Base-by-base conservation (phyloP, 2,797 vertebrate genomes). In the Acipenser oxyrinchus region DNA sequence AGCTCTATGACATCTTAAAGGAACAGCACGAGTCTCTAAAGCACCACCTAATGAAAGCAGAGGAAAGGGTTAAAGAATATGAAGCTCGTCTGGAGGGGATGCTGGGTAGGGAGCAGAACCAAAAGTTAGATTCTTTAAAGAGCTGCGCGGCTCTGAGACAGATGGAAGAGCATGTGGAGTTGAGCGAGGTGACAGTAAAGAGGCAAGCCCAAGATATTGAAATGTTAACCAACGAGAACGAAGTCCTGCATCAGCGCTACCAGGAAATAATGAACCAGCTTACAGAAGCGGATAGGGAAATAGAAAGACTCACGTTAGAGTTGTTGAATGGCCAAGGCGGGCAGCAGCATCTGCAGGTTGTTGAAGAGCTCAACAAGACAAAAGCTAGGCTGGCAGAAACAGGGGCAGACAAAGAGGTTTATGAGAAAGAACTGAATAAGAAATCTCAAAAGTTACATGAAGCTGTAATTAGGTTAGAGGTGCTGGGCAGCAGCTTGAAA, bases 181-280 rank as follows among this genome's bases (percentile, higher is more conserved):
- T 72, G 1, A 78, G 79, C 61, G 70, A 66, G 69, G 58, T 9
- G 0, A 1, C 61, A 10, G 58, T 74, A 60, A 62, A 65, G 67
- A 73, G 58, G 57, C 74, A 86, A 0, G 76, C 77, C 60, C 71
- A 70, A 8, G 74, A 85, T 69, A 70, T 81, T 23, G 74, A 79
- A 63, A 73, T 79, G 51, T 82, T 87, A 53, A 66, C 70, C 11
- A 23, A 62, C 62, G 81, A 84, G 76, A 86, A 86, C 10, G 57
- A 80, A 49, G 80, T 78, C 8, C 81, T 88, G 49, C 72, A 85
- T 71, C 87, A 82, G 66, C 81, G 69, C 57, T 87, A 83, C 77
- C 85, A 88, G 73, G 87, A 88, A 77, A 83, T 87, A 81, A 62
- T 88, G 0, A 84, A 88, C 80, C 85, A 87, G 48, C 76, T 87